Evolutionary conservation across 2,797 vertebrate genomes (phyloP), one percentile per base, ranked within the genome.

Genomic region (Ambastaia sidthimunki): DNA sequence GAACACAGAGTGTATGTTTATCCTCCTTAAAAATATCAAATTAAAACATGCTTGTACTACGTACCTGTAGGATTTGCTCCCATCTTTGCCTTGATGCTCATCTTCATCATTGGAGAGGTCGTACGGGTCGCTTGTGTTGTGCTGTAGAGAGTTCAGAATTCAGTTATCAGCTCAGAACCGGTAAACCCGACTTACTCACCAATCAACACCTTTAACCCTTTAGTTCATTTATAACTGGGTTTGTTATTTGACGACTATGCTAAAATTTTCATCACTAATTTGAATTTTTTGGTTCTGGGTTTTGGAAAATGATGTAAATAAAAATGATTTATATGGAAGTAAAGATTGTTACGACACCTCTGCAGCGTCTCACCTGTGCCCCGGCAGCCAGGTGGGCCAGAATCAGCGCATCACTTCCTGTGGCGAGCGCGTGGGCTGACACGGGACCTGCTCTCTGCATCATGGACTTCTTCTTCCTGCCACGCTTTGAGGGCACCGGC

Each of bases 21-120:
- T 54, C 52, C 6, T 54, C 9, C 0, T 54, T n/a, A 54, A 54
- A n/a, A 1, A 54, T 21, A 25, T 0, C 13, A 60, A 60, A 6
- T 25, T 21, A 21, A 21, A 54, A 2, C 0, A 7, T 37, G 34
- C 4, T 37, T 37, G 34, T 37, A 5, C 1, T 37, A 37, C 34
- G n/a, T 88, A 94, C 97, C 96, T 96, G 91, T 99, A 99, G 12
- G 96, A 96, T 89, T 98, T 99, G 90, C 90, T 93, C 3, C 97
- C 96, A 65, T 99, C 97, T 91, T 98, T 99, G 88, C 84, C 89
- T 48, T 87, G 85, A 57, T 97, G 97, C 86, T 98, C 96, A 73
- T 98, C 97, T 82, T 99, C 97, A 80, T 98, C 97, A 1, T 98
- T 97, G 52, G 97, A 95, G 71, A 98, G 91, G 87, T 98, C 96